These are phyloP conservation scores for Drosophila pseudoananassae DNA, from an alignment of 1,140 invertebrate genomes.

Conservation along the genomic window DNA sequence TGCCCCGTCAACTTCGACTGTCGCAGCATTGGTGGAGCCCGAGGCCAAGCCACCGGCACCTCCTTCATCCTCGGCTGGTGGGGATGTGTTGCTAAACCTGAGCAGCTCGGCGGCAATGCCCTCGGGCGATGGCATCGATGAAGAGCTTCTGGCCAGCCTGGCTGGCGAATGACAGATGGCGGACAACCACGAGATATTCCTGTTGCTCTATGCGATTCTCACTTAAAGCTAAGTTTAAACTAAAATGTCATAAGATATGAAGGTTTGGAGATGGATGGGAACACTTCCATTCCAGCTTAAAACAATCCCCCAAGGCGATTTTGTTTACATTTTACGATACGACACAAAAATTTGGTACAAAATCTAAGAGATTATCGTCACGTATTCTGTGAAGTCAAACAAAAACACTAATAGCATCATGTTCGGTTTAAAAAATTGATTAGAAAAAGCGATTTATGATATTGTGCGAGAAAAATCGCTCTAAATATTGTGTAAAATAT, in stretches of 20 bases:
- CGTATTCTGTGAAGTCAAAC: conserved; percentile 10
- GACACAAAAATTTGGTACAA: conserved; percentile 48
- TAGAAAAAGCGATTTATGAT: conserved; percentile 33
- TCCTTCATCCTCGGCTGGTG: conserved; percentile 15
- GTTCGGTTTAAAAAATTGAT: conserved; percentile 27
- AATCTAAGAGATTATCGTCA: conserved; percentile 51
- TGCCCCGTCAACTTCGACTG: neutral
- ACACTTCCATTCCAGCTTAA: neutral
- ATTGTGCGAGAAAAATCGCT: conserved; percentile 15
- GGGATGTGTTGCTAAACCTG: conserved; percentile 42
- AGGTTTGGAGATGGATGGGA: neutral
- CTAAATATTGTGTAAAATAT: conserved; percentile 32
- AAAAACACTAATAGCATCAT: conserved; percentile 5
- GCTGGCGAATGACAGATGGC: conserved; percentile 60
- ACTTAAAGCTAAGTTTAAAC: conserved; percentile 18
- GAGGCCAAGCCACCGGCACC: conserved; percentile 21
- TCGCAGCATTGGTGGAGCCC: neutral
- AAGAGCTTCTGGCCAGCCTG: conserved; percentile 68
- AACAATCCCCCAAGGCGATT: neutral
- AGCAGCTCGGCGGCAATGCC: conserved; percentile 15
- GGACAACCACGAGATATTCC: conserved; percentile 24
- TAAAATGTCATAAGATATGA: neutral
- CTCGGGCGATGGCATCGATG: conserved; percentile 61
- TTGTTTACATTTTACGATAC: conserved; percentile 13
- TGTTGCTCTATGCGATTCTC: conserved; percentile 39